Base-by-base conservation (phyloP, 53 echinoderm and acorn worm genomes). In the Stichopus horrens region DNA sequence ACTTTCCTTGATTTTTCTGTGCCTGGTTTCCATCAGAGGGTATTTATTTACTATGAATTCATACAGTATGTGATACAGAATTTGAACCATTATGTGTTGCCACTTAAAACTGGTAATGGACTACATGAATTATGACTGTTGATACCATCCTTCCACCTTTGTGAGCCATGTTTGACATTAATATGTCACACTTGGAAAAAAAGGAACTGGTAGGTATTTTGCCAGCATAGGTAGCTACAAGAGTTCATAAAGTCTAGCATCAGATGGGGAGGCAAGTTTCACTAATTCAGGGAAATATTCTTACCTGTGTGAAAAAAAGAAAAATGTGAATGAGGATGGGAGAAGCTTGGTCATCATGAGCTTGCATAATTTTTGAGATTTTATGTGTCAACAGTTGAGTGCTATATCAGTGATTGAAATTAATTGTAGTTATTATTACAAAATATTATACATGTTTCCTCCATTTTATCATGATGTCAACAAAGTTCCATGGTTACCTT, bases 111-210 rank as follows among this genome's bases (percentile, higher is more conserved):
- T 20, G 53, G 58, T 81, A 81, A 81, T 81, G 56, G 23, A 56
- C 19, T n/a, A 56, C 19, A 21, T 81, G 81, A 81, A 56, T 81
- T 81, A 81, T 81, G 81, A 58, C 52, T 81, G 81, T 81, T 81
- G 81, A 81, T 81, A 22, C 19, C 81, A 81, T 21, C 81, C 58
- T 81, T 81, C 75, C 56, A 81, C 56, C 56, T 58, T 55, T 81
- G 13, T 21, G 7, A 57, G 80, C 55, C 80, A 20, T 80, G 80
- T 71, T 71, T 71, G 71, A 18, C 71, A 71, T 71, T 13, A 71
- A 71, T 71, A n/a, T 18, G 16, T 71, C 71, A 71, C 18, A 16
- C 71, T 18, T 71, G 71, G 37, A 71, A 71, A 20, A 20, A 71
- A 71, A 71, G 71, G 71, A 71, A 18, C 71, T 71, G 71, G 18